Base-by-base conservation (phyloP, 2,113 vertebrate genomes). In the Odontesthes bonariensis region DNA sequence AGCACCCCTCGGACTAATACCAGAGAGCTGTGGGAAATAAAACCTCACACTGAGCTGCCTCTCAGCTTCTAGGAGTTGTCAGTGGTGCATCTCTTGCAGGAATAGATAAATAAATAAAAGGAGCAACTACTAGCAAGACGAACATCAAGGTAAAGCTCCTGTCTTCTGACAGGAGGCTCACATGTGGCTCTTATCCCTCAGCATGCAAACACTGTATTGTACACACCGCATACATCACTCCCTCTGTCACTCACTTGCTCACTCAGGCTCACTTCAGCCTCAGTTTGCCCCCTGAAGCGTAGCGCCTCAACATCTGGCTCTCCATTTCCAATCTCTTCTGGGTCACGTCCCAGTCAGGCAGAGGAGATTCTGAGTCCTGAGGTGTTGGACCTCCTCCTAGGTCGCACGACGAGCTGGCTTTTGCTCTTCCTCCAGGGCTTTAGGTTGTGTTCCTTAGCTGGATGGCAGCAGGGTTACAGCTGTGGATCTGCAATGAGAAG, bases 301-400 rank as follows among this genome's bases (percentile, higher is more conserved):
- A 51, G 75, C 42, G 33, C 75, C 75, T 72, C 77, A 79, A 89
- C 91, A 91, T 90, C 91, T 92, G 88, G 84, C 76, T 77, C 81
- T 27, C 55, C 61, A 38, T 77, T 78, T 69, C 70, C 51, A 22
- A 49, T 44, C 27, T 72, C 66, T 79, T 91, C 82, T 74, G 81
- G 89, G 82, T 89, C 88, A 87, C 75, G 33, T 88, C 74, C 62
- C 83, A 77, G 65, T 73, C 55, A 51, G 58, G 66, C 64, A 56
- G 67, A 72, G 75, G 79, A 82, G 74, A 73, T 62, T 53, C 35
- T 31, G 44, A 63, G 64, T 80, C 68, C 69, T 40, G 42, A 7
- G 67, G 75, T 72, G 68, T 68, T 6, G 59, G 64, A 75, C 69
- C 51, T 60, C 70, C 56, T 83, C 62, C 64, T 83, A 83, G 78